Conservation (phyloP, 2,797 vertebrate species). For the Synaphobranchus kaupii region DNA sequence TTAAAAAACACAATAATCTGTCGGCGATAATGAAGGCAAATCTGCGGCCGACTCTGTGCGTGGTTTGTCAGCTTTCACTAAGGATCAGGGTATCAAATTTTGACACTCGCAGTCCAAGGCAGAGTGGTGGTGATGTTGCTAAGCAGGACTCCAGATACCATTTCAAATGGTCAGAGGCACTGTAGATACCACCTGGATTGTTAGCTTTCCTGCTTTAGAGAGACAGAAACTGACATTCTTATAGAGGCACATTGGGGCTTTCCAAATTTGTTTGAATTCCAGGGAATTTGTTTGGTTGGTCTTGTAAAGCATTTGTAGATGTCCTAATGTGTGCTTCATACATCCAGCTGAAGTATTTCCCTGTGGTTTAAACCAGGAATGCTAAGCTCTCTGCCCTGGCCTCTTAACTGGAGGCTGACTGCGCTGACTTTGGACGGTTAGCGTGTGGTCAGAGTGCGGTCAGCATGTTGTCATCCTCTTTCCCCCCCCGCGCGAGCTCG, state of each 20-base stretch:
- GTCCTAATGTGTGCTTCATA: not conserved
- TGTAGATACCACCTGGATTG: not conserved
- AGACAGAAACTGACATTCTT: not conserved
- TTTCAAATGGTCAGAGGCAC: not conserved
- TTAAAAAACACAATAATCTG: not conserved
- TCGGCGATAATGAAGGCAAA: not conserved
- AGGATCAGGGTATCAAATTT: not conserved
- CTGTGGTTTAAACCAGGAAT: not conserved
- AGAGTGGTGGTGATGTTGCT: not conserved
- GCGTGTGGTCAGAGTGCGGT: not conserved
- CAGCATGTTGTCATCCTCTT: not conserved
- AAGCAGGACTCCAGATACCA: not conserved
- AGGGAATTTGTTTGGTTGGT: not conserved
- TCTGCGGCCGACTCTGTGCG: not conserved
- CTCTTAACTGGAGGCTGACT: not conserved
- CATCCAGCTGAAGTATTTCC: not conserved
- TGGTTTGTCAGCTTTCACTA: not conserved
- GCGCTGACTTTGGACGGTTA: not conserved
- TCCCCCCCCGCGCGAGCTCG: not conserved
- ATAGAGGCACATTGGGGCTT: not conserved
- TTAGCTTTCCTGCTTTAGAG: not conserved
- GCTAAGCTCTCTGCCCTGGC: not conserved
- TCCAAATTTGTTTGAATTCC: not conserved
- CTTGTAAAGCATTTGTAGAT: not conserved
- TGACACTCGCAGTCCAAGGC: not conserved